Evolutionary conservation across 2,113 vertebrate genomes (phyloP), one percentile per base, ranked within the genome.

Genomic region (Callionymus lyra): DNA sequence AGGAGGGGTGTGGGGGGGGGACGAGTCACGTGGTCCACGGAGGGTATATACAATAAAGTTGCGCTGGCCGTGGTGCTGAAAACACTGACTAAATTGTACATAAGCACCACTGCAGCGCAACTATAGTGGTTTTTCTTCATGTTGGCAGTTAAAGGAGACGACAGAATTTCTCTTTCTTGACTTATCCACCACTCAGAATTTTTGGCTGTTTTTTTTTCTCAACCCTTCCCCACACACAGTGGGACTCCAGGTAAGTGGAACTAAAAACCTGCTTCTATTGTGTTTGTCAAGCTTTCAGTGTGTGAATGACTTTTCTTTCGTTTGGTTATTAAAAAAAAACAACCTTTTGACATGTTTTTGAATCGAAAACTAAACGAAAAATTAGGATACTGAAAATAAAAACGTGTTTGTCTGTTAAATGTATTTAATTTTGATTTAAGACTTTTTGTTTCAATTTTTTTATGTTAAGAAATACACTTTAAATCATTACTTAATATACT

Each of bases 51-150:
- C 80, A 80, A 76, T 74, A 82, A 80, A 83, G 84, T 79, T 82
- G 83, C 80, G 84, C 82, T 87, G 83, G 65, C 79, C 80, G 84
- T 72, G 84, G 82, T 79, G 50, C 83, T 85, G 82, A 86, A 83
- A 85, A 82, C 74, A 79, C 74, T 68, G 67, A 70, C 69, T 62
- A 67, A 73, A 69, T 59, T 67, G 66, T 62, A 72, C 64, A 74
- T 65, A 68, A 71, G 62, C 42, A 27, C 21, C 21, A 8, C 4
- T 8, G 21, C 21, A 8, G 4, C 21, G 21, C 21, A 27, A 27
- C 21, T 27, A 8, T 8, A 4, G 21, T 35, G 35, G 14, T 31
- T 13, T 31, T 13, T 21, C 46, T 69, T 63, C 31, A 71, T 77
- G 69, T 69, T 70, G 70, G 48, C 60, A 61, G 17, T 51, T 65